Evolutionary conservation across 2,888 invertebrate species (phyloP).

Genomic region (Tenodera sinensis): DNA sequence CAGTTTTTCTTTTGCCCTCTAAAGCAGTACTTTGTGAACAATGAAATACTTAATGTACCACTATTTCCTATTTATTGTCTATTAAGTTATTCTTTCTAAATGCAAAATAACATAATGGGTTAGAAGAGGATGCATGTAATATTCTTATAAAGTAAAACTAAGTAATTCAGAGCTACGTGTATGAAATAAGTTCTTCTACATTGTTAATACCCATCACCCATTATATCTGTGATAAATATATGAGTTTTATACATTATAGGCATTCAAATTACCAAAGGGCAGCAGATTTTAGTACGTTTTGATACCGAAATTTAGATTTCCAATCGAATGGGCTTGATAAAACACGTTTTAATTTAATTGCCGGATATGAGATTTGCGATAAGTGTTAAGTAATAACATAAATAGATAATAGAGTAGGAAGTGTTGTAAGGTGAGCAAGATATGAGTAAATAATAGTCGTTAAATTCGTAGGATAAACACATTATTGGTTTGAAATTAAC

Average conservation of each 20-base stretch:
- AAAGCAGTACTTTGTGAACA: not conserved
- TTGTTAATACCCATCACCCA: not conserved
- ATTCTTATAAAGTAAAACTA: not conserved
- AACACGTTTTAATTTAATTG: too few relatives aligned
- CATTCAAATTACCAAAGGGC: not conserved
- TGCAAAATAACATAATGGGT: not conserved
- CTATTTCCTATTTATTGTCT: slow-evolving; percentile 12
- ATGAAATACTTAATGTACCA: not conserved
- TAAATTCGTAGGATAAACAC: too few relatives aligned
- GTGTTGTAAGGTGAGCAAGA: too few relatives aligned
- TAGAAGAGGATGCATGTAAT: not conserved
- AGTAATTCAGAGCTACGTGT: not conserved
- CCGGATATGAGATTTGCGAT: too few relatives aligned
- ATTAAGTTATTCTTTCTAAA: not conserved
- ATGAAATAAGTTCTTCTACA: not conserved
- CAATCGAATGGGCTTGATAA: too few relatives aligned
- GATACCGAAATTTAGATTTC: too few relatives aligned
- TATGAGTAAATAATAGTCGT: too few relatives aligned
- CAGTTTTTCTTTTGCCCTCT: not conserved
- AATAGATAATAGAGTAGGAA: too few relatives aligned
- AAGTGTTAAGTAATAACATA: too few relatives aligned
- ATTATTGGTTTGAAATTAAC: too few relatives aligned
- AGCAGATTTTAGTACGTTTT: not conserved
- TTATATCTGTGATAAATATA: not conserved
- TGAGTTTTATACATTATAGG: not conserved